phyloP scores from a whole-genome alignment of 2,113 vertebrate species.

The Meriones unguiculatus region DNA sequence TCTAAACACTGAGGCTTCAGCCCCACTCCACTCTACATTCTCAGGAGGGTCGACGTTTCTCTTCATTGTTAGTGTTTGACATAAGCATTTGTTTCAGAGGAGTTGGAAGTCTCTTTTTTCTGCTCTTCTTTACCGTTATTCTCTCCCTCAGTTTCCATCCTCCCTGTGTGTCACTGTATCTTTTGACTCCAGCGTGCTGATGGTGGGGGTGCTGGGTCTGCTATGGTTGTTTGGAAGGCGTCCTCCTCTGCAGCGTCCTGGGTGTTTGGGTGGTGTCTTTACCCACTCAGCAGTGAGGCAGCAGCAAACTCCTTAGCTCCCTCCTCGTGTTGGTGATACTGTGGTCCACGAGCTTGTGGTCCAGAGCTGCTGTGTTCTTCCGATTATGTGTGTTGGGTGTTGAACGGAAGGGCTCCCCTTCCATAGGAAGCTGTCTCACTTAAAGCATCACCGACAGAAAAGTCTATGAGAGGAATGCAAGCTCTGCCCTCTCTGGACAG shows the following conservation, averaged over 20 bases:
- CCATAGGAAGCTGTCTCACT: constrained; percentile 95
- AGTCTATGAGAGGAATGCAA: constrained; percentile 98
- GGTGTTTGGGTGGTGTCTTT: constrained; percentile 95
- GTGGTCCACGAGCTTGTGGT: constrained; percentile 94
- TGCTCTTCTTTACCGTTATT: constrained; percentile 93
- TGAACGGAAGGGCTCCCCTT: constrained; percentile 91
- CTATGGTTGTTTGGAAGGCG: constrained; percentile 94
- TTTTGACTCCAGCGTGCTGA: constrained; percentile 93
- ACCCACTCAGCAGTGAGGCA: constrained; percentile 90
- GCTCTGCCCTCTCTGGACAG: constrained; percentile 97
- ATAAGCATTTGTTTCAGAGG: constrained; percentile 96
- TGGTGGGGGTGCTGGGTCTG: constrained; percentile 94
- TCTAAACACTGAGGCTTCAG: constrained; percentile 96
- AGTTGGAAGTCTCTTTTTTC: constrained; percentile 96
- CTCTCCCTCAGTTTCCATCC: constrained; percentile 90
- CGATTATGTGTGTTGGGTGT: constrained; percentile 98
- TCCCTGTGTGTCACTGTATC: constrained; percentile 95
- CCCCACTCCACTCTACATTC: constrained; percentile 97
- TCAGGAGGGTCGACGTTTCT: constrained; percentile 91
- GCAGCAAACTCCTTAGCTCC: constrained; percentile 92
- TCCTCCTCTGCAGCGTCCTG: constrained; percentile 91
- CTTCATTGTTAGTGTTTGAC: constrained; percentile 98
- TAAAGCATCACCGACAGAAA: constrained; percentile 98
- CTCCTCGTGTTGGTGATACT: constrained; percentile 97
- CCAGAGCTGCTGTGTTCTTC: constrained; percentile 95